A percentile compares a stretch with the other conserved stretches of the same genome.
These are phyloP conservation scores for Pseudopleuronectes americanus DNA, from an alignment of 2,797 vertebrate genomes.

Conservation along the genomic window DNA sequence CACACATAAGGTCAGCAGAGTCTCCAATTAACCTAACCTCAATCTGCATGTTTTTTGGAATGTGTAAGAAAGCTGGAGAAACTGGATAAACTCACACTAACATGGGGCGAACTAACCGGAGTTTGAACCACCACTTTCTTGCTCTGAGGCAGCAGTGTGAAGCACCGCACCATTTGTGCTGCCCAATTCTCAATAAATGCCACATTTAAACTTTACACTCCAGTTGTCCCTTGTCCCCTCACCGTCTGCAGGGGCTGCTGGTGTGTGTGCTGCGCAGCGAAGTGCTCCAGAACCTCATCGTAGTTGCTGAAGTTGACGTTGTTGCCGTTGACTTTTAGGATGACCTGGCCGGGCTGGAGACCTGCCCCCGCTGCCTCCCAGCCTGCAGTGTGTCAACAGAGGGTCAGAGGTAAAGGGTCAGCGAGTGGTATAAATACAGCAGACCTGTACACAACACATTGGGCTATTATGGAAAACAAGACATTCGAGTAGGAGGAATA, in stretches of 20 bases:
- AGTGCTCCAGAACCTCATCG: slow-evolving; percentile 92
- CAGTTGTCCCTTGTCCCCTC: slow-evolving; percentile 49
- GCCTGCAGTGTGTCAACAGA: slow-evolving; percentile 78
- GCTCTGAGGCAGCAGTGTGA: too few species aligned
- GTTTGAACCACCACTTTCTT: too few species aligned
- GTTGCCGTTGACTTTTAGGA: slow-evolving; percentile 94
- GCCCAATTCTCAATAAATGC: too few species aligned
- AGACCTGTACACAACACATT: slow-evolving; percentile 11
- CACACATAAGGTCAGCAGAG: too few species aligned
- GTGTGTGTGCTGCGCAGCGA: slow-evolving; percentile 86
- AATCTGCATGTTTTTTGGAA: too few species aligned
- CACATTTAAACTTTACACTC: not conserved
- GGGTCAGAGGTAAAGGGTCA: slow-evolving; percentile 34
- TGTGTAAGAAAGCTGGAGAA: too few species aligned
- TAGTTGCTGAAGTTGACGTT: slow-evolving; percentile 85
- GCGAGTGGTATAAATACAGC: slow-evolving; percentile 13
- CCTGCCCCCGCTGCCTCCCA: slow-evolving; percentile 89
- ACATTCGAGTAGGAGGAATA: not conserved
- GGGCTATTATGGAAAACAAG: slow-evolving; percentile 10
- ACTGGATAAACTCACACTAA: too few species aligned
- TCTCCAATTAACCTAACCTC: too few species aligned
- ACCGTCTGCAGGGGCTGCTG: slow-evolving; percentile 87
- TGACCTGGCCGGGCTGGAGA: slow-evolving; percentile 93
- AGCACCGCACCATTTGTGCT: too few species aligned
- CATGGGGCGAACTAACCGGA: too few species aligned